Percentiles rank a stretch among this genome's conserved stretches.
These are phyloP conservation scores for Tricholaema leucomelas DNA, from an alignment of 2,113 vertebrate genomes.

Conservation along the genomic window DNA sequence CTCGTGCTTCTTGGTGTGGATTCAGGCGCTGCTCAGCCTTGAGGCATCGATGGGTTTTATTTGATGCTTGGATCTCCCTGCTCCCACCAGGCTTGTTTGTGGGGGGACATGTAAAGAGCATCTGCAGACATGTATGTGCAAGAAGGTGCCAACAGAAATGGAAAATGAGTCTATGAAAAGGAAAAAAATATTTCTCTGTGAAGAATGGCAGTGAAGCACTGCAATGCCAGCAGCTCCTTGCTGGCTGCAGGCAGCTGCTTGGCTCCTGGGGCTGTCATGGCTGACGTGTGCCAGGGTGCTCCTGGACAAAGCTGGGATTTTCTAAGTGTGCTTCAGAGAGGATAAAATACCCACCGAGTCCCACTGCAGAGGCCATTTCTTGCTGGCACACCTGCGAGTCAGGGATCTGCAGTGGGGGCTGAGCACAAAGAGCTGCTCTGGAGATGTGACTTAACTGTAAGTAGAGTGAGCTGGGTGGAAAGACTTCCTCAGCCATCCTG, in stretches of 20 bases:
- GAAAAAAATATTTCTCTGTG: not conserved
- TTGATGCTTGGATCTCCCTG: not conserved
- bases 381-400: not conserved
- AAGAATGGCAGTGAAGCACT: not conserved
- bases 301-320: not conserved
- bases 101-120: rapidly evolving
- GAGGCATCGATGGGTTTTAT: not conserved
- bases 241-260: not conserved
- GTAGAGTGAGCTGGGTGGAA: not conserved
- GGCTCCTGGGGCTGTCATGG: not conserved
- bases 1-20: not conserved
- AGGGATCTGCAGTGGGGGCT: not conserved
- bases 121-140: rapidly evolving
- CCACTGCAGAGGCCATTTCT: not conserved
- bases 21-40: not conserved
- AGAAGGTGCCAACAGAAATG: not conserved
- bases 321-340: not conserved
- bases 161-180: not conserved
- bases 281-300: not conserved
- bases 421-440: not conserved
- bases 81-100: rapidly evolving
- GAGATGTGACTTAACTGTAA: not conserved
- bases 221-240: not conserved
- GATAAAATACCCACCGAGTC: rapidly evolving
- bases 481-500: not conserved